A percentile compares a stretch with the other conserved stretches of the same genome.
These are phyloP conservation scores for Equus quagga DNA, from an alignment of 2,113 vertebrate genomes.

Conservation along the genomic window DNA sequence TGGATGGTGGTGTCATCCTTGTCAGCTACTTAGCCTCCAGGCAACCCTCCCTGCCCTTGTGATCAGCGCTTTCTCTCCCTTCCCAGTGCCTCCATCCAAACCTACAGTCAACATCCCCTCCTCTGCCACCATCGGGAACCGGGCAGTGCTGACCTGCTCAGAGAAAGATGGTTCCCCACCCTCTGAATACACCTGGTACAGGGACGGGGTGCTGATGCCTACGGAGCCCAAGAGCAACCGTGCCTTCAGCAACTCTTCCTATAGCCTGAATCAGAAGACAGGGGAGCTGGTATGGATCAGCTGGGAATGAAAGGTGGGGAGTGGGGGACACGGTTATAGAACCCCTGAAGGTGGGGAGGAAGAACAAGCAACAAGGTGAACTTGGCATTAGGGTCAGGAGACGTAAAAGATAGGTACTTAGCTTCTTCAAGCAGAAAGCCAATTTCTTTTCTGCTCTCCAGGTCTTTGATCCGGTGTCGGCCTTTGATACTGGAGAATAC, in stretches of 20 bases:
- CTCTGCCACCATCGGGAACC: constrained; percentile 91
- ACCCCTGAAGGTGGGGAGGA: background rate
- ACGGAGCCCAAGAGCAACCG: constrained; percentile 88
- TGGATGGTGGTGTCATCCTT: background rate
- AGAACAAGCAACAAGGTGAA: background rate
- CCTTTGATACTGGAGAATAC: constrained; percentile 92
- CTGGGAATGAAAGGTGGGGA: too few species aligned
- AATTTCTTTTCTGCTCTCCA: constrained; percentile 48
- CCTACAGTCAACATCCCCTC: constrained; percentile 90
- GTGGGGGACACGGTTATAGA: background rate
- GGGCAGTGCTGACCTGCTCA: constrained; percentile 89
- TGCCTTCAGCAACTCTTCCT: constrained; percentile 92
- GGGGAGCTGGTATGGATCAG: constrained; percentile 91
- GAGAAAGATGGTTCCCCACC: constrained; percentile 93
- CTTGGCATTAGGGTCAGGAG: background rate
- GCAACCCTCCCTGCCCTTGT: background rate
- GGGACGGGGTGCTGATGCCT: constrained; percentile 89
- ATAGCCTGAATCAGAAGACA: constrained; percentile 88
- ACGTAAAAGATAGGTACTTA: background rate
- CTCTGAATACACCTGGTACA: constrained; percentile 92
- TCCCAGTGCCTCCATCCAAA: constrained; percentile 85
- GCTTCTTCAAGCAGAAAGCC: accelerated
- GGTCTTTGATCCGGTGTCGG: constrained; percentile 90
- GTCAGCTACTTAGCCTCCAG: background rate
- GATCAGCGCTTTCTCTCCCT: background rate